Conservation (phyloP, 2,888 invertebrate genomes). For the Hyalella azteca region DNA sequence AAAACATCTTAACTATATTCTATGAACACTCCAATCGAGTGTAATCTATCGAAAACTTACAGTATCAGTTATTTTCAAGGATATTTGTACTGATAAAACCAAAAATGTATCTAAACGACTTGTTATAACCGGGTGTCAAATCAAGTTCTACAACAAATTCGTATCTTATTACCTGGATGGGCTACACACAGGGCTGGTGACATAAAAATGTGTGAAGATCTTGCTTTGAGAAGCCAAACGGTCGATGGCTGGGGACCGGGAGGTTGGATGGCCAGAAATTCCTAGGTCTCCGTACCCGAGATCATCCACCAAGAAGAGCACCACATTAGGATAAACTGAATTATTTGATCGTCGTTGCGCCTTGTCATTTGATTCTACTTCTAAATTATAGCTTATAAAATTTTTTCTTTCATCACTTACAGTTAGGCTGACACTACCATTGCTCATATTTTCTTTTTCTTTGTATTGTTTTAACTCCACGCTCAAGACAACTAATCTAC, state of each 20-base stretch:
- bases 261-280: slow-evolving; percentile 54
- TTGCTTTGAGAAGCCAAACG: slow-evolving; percentile 42
- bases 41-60: too few relatives aligned
- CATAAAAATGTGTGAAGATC: slow-evolving; percentile 55
- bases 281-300: slow-evolving; percentile 56
- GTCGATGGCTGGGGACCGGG: slow-evolving; percentile 51
- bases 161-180: slow-evolving; percentile 57
- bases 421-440: too few relatives aligned
- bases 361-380: background rate
- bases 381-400: background rate
- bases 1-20: too few relatives aligned
- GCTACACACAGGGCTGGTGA: slow-evolving; percentile 55
- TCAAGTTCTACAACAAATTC: background rate
- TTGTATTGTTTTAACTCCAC: too few relatives aligned
- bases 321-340: slow-evolving; percentile 55
- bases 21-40: too few relatives aligned
- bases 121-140: background rate
- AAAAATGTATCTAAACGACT: background rate
- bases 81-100: background rate
- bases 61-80: too few relatives aligned
- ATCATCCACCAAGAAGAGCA: slow-evolving; percentile 55
- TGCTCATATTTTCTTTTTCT: too few relatives aligned
- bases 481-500: too few relatives aligned
- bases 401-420: background rate
- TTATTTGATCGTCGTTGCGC: background rate